Base-by-base conservation (phyloP, 2,888 invertebrate species). In the Mycalesis mineus region DNA sequence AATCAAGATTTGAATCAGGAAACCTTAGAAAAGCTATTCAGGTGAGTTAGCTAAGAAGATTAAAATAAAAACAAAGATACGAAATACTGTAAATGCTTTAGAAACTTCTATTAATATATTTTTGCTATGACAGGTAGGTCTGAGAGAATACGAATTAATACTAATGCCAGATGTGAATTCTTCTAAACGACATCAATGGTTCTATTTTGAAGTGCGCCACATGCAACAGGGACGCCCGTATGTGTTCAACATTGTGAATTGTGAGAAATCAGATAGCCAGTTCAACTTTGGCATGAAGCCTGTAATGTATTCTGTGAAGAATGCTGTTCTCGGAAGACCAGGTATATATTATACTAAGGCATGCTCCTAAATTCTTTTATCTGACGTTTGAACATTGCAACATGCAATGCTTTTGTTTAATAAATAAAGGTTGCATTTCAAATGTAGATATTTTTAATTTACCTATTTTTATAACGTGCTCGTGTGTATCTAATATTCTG, bases 221-320 rank as follows among this genome's bases (percentile, higher is more conserved):
- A 96, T 95, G 93, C 91, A 93, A 54, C 91, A 91, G 56, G 87
- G 91, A 2, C 82, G 91, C 0, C 90, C 92, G 0, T 97, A 97
- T 77, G 91, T 93, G 41, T 96, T 97, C 84, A 96, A 96, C 77
- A 95, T 97, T 54, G 92, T 96, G 69, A 97, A 97, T 86, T 96
- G 95, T 81, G 94, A 96, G 75, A 97, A 96, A 78, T 92, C 93
- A 39, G 95, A 95, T 75, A 96, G 96, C 69, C 95, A 96, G 82
- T 96, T 96, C 79, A 95, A 96, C 78, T 94, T 93, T 75, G 96
- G 96, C 44, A 96, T 97, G 96, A 95, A 95, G 74, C 97, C 97
- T 11, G 93, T 96, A 50, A 80, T 96, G 82, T 96, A 94, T 82
- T 96, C 96, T n/a, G 95, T 95, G 15, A 91, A 90, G 50, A 95